Percentiles rank a stretch among this genome's conserved stretches.
Conservation (phyloP, 2,888 invertebrate species). For the Pristionchus entomophagus region DNA sequence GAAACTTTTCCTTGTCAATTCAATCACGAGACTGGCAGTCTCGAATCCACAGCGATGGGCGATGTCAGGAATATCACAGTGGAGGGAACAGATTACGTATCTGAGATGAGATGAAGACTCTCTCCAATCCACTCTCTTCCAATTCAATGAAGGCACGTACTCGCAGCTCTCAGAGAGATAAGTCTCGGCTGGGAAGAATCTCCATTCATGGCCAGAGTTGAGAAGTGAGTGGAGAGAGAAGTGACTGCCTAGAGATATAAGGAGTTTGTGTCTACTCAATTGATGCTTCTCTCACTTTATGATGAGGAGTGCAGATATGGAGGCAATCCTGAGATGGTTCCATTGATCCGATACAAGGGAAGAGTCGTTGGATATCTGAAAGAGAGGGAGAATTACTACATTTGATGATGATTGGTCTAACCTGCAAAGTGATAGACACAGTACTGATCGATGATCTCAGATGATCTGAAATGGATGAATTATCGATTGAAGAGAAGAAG, state of each 20-base stretch:
- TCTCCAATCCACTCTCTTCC: no score
- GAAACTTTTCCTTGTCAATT: constrained; percentile 65
- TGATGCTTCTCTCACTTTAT: constrained; percentile 52
- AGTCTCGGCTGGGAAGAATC: constrained; percentile 69
- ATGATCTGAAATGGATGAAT: constrained; percentile 49
- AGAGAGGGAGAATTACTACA: not conserved
- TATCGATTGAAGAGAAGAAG: no score
- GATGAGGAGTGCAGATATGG: constrained; percentile 70
- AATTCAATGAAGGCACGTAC: constrained; percentile 49
- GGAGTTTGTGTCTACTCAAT: not conserved
- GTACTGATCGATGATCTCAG: constrained; percentile 74
- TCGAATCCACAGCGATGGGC: constrained; percentile 70
- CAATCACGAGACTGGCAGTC: constrained; percentile 71
- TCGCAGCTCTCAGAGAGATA: constrained; percentile 73
- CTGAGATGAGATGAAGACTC: constrained; percentile 50
- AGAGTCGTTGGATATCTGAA: constrained; percentile 57
- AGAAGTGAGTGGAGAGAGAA: constrained; percentile 63
- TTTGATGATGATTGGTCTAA: constrained; percentile 14
- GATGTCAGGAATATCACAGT: constrained; percentile 73
- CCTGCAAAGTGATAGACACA: constrained; percentile 73
- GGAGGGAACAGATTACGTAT: constrained; percentile 73
- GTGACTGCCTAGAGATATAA: constrained; percentile 49
- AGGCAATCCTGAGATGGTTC: constrained; percentile 67
- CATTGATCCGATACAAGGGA: constrained; percentile 68
- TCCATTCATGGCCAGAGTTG: constrained; percentile 69